These are phyloP conservation scores for Chesias legatella DNA, from an alignment of 2,888 invertebrate genomes.

Conservation along the genomic window DNA sequence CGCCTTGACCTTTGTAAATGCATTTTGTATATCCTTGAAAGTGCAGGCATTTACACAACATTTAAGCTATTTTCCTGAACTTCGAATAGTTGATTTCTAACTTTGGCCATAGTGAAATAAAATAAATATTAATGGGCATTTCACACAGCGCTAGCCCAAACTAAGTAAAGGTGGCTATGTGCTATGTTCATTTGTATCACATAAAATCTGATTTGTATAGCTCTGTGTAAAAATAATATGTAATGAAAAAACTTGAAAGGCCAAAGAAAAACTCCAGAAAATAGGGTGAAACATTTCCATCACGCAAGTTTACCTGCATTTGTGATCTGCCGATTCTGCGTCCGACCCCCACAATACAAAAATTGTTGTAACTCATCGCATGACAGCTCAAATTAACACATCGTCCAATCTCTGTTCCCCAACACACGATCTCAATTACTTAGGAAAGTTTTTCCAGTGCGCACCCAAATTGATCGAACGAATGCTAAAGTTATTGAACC, in stretches of 20 bases:
- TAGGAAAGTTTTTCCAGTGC: slow-evolving; percentile 34
- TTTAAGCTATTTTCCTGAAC: too few relatives aligned
- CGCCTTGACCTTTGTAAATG: slow-evolving; percentile 75
- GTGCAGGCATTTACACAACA: slow-evolving; percentile 4
- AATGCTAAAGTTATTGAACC: too few relatives aligned
- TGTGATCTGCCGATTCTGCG: slow-evolving; percentile 39
- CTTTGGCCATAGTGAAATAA: too few relatives aligned
- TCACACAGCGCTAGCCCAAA: too few relatives aligned
- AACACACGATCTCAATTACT: slow-evolving; percentile 40
- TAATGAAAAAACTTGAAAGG: too few relatives aligned
- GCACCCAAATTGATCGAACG: too few relatives aligned
- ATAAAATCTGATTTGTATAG: too few relatives aligned
- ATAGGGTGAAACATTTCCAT: slow-evolving; percentile 2
- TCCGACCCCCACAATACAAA: slow-evolving; percentile 37
- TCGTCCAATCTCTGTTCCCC: slow-evolving; percentile 45
- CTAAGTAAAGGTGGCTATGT: too few relatives aligned
- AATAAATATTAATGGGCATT: too few relatives aligned
- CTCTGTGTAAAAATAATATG: background rate
- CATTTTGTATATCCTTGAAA: slow-evolving; percentile 47
- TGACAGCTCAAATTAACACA: slow-evolving; percentile 75
- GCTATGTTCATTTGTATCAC: too few relatives aligned
- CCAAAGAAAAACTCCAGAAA: background rate
- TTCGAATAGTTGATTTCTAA: too few relatives aligned
- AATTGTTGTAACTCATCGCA: slow-evolving; percentile 66
- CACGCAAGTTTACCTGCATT: slow-evolving; percentile 42